Conservation (phyloP, 2,113 vertebrate species). For the Oxyura jamaicensis region DNA sequence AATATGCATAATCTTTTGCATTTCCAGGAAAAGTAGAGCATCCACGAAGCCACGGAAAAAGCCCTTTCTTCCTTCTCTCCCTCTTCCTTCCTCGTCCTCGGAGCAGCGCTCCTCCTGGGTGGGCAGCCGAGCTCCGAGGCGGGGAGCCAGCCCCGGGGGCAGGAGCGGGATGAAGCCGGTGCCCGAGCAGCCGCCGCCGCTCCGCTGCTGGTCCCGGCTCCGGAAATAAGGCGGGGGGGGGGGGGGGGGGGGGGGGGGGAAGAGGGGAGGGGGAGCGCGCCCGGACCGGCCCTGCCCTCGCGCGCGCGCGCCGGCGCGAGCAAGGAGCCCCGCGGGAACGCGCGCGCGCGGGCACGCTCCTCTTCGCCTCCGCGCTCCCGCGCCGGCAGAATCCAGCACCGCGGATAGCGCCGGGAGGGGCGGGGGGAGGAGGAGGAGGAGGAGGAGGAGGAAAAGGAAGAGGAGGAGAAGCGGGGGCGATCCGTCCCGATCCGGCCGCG, state of each 20-base stretch:
- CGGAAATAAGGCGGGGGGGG: slow-evolving; percentile 57
- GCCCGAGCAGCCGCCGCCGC: slow-evolving; percentile 40
- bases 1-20: slow-evolving; percentile 93
- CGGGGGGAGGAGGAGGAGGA: background rate
- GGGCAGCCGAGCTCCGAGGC: no score
- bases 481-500: no score
- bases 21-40: slow-evolving; percentile 89
- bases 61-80: background rate
- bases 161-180: slow-evolving; percentile 65
- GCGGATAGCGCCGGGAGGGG: slow-evolving; percentile 69
- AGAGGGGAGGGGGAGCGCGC: slow-evolving; percentile 50
- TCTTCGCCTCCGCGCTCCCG: no score
- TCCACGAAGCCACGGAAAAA: slow-evolving; percentile 78
- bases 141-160: no score
- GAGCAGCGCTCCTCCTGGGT: background rate
- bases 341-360: background rate
- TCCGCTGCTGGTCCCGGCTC: slow-evolving; percentile 60
- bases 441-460: no score
- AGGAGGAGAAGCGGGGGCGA: no score
- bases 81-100: slow-evolving; percentile 18
- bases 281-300: slow-evolving; percentile 73
- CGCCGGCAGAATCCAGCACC: slow-evolving; percentile 68
- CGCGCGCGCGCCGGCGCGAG: slow-evolving; percentile 74
- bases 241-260: no score
- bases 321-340: background rate